phyloP scores from a whole-genome alignment of 2,113 vertebrate species.

The Aythya baeri region DNA sequence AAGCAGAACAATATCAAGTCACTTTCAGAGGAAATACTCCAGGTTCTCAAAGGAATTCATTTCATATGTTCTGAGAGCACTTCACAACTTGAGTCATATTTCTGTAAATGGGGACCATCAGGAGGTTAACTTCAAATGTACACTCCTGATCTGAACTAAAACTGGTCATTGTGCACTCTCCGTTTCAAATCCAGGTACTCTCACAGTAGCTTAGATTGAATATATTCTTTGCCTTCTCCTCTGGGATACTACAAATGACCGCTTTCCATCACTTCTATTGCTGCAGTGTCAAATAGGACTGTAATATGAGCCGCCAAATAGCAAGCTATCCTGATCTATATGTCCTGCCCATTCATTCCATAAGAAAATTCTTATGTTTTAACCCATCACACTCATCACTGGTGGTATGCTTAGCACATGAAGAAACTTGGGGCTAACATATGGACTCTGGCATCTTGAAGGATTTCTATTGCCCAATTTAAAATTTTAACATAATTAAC shows the following conservation, averaged over 20 bases:
- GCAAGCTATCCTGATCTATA: not conserved
- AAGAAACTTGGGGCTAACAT: not conserved
- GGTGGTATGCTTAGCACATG: not conserved
- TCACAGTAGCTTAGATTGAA: not conserved
- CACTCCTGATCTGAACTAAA: not conserved
- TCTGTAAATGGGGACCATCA: not conserved
- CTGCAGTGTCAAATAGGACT: not conserved
- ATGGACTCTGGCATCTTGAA: not conserved
- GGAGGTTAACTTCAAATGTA: not conserved
- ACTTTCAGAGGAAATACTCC: not conserved
- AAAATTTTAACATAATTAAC: not conserved
- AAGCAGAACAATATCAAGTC: not conserved
- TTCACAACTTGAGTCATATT: not conserved
- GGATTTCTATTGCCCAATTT: not conserved
- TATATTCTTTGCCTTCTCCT: not conserved
- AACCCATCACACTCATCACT: not conserved
- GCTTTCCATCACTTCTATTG: not conserved
- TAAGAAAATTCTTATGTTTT: not conserved
- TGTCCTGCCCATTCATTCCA: not conserved
- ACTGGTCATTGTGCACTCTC: not conserved
- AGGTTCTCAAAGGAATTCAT: not conserved
- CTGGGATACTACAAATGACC: not conserved
- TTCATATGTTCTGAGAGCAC: not conserved
- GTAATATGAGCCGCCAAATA: not conserved
- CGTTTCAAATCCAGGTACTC: not conserved